Conservation (phyloP, 2,888 invertebrate species). For the Trichogramma dendrolimi region DNA sequence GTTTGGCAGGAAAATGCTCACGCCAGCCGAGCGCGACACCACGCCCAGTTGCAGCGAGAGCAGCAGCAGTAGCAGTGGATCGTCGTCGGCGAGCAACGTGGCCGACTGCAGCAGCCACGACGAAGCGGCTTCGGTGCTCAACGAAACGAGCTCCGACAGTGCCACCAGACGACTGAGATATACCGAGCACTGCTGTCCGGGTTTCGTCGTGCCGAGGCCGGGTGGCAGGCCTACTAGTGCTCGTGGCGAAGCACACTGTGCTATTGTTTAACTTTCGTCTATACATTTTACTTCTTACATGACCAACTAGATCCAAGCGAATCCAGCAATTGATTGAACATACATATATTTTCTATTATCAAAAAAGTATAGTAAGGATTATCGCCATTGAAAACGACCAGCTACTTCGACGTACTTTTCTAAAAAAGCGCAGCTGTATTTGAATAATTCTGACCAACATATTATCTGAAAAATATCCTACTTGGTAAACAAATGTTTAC, state of each 20-base stretch:
- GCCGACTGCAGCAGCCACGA: slow-evolving; percentile 1
- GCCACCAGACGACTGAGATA: slow-evolving; percentile 26
- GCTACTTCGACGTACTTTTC: too few species aligned
- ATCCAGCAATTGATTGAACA: too few species aligned
- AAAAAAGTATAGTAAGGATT: too few species aligned
- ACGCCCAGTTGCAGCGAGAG: slow-evolving; percentile 2
- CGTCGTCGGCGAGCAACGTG: neutral
- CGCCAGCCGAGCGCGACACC: neutral
- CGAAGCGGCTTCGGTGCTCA: neutral
- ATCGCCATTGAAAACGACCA: too few species aligned
- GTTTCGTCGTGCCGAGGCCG: slow-evolving; percentile 50
- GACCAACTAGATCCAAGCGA: too few species aligned
- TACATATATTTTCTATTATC: too few species aligned
- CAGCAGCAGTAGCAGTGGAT: neutral
- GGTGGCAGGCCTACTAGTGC: slow-evolving; percentile 48
- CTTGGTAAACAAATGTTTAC: too few species aligned
- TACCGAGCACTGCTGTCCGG: slow-evolving; percentile 55
- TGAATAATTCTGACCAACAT: too few species aligned
- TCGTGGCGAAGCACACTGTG: neutral
- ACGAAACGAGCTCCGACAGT: slow-evolving; percentile 5
- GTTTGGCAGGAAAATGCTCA: neutral
- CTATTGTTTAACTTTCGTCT: too few species aligned
- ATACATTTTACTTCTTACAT: too few species aligned
- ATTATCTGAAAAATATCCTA: too few species aligned
- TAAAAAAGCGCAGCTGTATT: too few species aligned